Conservation (phyloP, 92 coral and sea anemone species). For the Palythoa grandiflora region DNA sequence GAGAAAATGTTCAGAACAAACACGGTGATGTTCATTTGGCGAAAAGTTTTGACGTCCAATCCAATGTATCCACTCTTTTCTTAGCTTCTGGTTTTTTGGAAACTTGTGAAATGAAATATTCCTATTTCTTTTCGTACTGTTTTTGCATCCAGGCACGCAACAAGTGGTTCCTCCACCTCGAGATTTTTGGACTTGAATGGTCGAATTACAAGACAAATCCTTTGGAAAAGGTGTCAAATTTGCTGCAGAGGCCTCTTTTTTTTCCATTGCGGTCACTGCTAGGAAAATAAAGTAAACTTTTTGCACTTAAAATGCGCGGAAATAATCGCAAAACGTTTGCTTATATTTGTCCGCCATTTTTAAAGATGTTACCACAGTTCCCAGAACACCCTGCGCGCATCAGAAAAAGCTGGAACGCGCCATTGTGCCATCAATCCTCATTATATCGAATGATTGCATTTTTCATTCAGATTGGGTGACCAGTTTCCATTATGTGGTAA, state of each 20-base stretch:
- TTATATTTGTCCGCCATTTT: not conserved
- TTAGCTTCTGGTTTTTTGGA: conserved; percentile 1
- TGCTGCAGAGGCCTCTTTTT: not conserved
- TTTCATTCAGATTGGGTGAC: too few species aligned
- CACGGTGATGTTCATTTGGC: conserved; percentile 33
- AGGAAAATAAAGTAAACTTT: not conserved
- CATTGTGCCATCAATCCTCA: not conserved
- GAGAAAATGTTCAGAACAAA: conserved; percentile 34
- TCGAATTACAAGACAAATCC: not conserved
- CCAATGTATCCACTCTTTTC: conserved; percentile 37
- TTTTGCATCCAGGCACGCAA: conserved; percentile 29
- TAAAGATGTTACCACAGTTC: not conserved
- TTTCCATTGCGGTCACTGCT: not conserved
- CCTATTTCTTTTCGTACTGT: not conserved
- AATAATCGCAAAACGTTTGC: not conserved
- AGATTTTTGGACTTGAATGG: not conserved
- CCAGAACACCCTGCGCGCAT: not conserved
- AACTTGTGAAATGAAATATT: conserved; percentile 1
- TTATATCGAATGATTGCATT: too few species aligned
- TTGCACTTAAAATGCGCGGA: not conserved
- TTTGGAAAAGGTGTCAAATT: not conserved
- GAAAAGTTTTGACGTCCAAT: conserved; percentile 27
- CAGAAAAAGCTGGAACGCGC: not conserved
- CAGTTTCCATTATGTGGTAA: too few species aligned
- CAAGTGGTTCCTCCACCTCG: not conserved